These are phyloP conservation scores for Heliconius ismenius DNA, from an alignment of 2,888 invertebrate genomes.

Conservation along the genomic window DNA sequence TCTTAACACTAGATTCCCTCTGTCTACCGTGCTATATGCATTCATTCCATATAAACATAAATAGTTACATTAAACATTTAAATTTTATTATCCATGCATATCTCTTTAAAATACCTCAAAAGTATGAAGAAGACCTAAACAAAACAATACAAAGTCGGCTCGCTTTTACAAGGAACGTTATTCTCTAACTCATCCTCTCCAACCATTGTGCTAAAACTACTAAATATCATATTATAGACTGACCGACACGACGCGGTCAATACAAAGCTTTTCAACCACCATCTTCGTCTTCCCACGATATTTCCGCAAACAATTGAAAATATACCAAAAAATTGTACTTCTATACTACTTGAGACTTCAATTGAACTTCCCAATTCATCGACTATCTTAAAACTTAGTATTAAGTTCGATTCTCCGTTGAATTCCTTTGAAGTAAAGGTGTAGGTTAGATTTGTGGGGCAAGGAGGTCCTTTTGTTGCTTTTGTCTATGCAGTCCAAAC, in stretches of 20 bases:
- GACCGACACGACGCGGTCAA: conserved; percentile 71
- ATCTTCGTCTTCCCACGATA: conserved; percentile 69
- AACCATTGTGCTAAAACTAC: conserved; percentile 44
- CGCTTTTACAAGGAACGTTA: conserved; percentile 12
- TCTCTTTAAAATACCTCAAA: not conserved
- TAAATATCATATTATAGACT: conserved; percentile 74
- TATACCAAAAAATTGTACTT: conserved; percentile 56
- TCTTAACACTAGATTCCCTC: not conserved
- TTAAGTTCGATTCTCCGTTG: conserved; percentile 45
- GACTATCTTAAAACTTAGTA: conserved; percentile 30
- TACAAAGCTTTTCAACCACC: conserved; percentile 58
- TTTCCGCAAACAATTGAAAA: conserved; percentile 65
- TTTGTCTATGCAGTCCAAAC: conserved; percentile 62
- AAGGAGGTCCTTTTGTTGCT: conserved; percentile 47
- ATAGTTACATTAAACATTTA: not conserved
- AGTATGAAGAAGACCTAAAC: conserved; percentile 1
- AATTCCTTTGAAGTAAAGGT: not conserved
- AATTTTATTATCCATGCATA: not conserved
- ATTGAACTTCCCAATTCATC: conserved; percentile 27
- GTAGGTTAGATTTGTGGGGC: conserved; percentile 50
- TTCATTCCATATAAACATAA: not conserved
- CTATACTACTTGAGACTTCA: conserved; percentile 50
- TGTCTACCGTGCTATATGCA: not conserved
- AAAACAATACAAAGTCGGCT: conserved; percentile 5
- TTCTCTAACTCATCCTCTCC: conserved; percentile 53